Conservation (phyloP, 2,888 invertebrate genomes). For the Hoplodrina blanda region DNA sequence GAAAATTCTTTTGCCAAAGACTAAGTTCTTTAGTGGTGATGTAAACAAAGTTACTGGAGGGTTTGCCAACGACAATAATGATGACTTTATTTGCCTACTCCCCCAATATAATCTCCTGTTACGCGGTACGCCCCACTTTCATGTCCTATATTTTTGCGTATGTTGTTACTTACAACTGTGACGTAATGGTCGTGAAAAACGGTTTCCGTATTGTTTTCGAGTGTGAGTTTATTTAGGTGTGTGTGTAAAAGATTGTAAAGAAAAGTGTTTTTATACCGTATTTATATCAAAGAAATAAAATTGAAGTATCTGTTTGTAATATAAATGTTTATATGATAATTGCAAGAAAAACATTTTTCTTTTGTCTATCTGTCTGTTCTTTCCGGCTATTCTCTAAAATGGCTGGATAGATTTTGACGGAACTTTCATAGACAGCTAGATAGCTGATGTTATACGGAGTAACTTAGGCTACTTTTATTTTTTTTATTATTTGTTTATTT, state of each 20-base stretch:
- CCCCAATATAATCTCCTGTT: conserved; percentile 53
- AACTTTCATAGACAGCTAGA: too few species aligned
- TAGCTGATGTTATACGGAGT: too few species aligned
- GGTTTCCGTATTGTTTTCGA: conserved; percentile 25
- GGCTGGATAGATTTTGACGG: too few species aligned
- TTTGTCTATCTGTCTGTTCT: too few species aligned
- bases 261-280: too few species aligned
- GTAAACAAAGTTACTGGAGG: conserved; percentile 47
- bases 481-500: too few species aligned
- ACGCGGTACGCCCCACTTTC: conserved; percentile 55
- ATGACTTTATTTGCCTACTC: conserved; percentile 59
- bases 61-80: conserved; percentile 45
- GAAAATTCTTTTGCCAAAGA: conserved; percentile 35
- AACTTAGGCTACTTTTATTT: too few species aligned
- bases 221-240: background rate
- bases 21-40: conserved; percentile 36
- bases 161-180: conserved; percentile 34
- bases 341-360: too few species aligned
- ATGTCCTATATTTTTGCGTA: conserved; percentile 53
- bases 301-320: too few species aligned
- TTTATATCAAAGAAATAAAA: too few species aligned
- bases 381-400: too few species aligned
- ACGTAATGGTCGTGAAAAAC: conserved; percentile 35
- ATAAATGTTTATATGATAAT: too few species aligned
- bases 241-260: background rate